Base-by-base conservation (phyloP, 1,140 invertebrate genomes). In the Eumeta japonica region DNA sequence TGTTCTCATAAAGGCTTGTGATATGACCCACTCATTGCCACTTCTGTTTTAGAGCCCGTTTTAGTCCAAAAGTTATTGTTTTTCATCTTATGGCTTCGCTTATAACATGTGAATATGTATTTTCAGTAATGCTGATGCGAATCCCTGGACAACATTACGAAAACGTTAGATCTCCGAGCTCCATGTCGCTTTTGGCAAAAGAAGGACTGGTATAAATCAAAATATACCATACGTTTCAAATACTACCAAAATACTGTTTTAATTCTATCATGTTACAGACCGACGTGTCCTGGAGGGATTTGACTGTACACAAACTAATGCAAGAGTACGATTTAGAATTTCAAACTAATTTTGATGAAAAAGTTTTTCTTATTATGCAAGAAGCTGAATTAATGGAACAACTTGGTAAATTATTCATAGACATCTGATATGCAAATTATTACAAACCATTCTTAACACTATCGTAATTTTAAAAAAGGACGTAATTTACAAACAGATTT, bases 321-420 rank as follows among this genome's bases (percentile, higher is more conserved):
- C 68, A 82, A 20, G 86, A 89, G 45, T 80, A 81, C 39, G 75
- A 80, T 2, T 52, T 87, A 17, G 73, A 79, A 35, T 87, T 87
- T 50, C 55, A 77, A 16, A 59, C 86, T 0, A 87, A 89, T 59
- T 83, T 88, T 37, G 70, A 83, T 43, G 61, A 75, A 16, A 72
- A 84, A 27, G 64, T 92, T 4, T 86, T 86, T 42, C 80, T 87
- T 39, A 77, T 85, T 2, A 85, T 93, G 43, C 81, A 82, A 4
- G 89, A 92, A 63, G 84, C 84, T 0, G 83, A 87, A 62, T 55
- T 88, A 2, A 80, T 90, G 70, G 86, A 90, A 55, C 79, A 83
- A 39, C 49, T 90, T 4, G 75, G 73, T 75, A 57, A 29, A 15
- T 33, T 37, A 12, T 12, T 16, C 1, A 5, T n/a, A n/a, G n/a